Evolutionary conservation across 2,797 vertebrate species (phyloP), one percentile per base, ranked within the genome.

Genomic region (Avahi laniger): DNA sequence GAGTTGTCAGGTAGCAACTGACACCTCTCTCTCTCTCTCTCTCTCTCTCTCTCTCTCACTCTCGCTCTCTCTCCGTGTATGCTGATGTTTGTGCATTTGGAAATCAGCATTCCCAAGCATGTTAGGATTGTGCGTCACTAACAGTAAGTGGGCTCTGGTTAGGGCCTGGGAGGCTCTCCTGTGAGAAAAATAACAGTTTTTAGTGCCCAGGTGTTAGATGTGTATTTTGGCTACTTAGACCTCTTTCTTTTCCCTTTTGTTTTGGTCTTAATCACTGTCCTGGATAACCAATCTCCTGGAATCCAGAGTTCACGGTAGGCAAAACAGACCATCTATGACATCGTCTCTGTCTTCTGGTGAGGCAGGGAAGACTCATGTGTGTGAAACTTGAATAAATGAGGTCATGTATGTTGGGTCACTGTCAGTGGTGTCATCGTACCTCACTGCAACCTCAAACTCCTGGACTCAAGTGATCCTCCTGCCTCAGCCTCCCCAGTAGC

Each of bases 121-220:
- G 54, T 76, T 59, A 52, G 65, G 57, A 38, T 33, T 92, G 38
- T 28, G 30, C 69, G 35, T 67, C 35, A 5, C 63, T 43, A 30
- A 41, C 7, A 28, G 83, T 38, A 4, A 85, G 43, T 15, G 26
- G 75, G 59, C 46, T 28, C 24, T 59, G 48, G 52, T 17, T 28
- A n/a, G 72, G 50, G 72, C 52, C 82, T 41, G 57, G 72, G 57
- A 73, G 54, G 48, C 26, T 90, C 33, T 52, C 11, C 33, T 48
- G 12, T 61, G 79, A 91, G 54, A 63, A 89, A 89, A 80, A 76
- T 48, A 61, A 75, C 41, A 24, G 30, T 52, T 87, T 86, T 79
- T 50, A 35, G 38, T n/a, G 81, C 5, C 1, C 70, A 28, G 15
- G 81, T 30, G n/a, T 57, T 72, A 28, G 63, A 15, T 35, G 20